Evolutionary conservation across 2,113 vertebrate species (phyloP).

Genomic region (Benitochromis conjunctus): DNA sequence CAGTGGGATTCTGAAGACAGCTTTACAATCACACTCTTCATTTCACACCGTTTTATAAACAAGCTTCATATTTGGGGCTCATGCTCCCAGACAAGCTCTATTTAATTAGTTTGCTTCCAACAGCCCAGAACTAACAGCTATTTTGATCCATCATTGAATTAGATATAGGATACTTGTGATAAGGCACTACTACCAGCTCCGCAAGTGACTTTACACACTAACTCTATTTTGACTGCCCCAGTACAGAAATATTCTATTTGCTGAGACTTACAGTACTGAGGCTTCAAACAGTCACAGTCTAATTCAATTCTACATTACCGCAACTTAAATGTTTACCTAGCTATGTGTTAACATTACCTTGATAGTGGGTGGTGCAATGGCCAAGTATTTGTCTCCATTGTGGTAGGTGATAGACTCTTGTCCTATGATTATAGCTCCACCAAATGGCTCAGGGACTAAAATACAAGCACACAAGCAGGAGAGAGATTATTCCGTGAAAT

Average conservation of each 20-base stretch:
- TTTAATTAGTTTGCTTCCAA: background rate
- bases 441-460: slow-evolving; percentile 95
- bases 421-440: slow-evolving; percentile 97
- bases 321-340: background rate
- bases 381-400: slow-evolving; percentile 96
- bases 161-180: background rate
- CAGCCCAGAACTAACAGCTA: background rate
- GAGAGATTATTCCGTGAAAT: background rate
- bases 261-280: background rate
- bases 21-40: background rate
- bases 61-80: background rate
- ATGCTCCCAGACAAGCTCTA: background rate
- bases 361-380: slow-evolving; percentile 96
- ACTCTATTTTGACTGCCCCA: background rate
- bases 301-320: background rate
- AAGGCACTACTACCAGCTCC: background rate
- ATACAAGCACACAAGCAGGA: slow-evolving; percentile 20
- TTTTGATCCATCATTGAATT: background rate
- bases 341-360: slow-evolving; percentile 76
- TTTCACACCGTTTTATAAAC: background rate
- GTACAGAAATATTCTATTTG: background rate
- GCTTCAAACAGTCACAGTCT: background rate
- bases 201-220: background rate
- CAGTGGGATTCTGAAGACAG: background rate
- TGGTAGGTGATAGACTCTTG: slow-evolving; percentile 99